These are phyloP conservation scores for Trididemnum miniatum DNA, from an alignment of 23 tunicate species.

Conservation along the genomic window DNA sequence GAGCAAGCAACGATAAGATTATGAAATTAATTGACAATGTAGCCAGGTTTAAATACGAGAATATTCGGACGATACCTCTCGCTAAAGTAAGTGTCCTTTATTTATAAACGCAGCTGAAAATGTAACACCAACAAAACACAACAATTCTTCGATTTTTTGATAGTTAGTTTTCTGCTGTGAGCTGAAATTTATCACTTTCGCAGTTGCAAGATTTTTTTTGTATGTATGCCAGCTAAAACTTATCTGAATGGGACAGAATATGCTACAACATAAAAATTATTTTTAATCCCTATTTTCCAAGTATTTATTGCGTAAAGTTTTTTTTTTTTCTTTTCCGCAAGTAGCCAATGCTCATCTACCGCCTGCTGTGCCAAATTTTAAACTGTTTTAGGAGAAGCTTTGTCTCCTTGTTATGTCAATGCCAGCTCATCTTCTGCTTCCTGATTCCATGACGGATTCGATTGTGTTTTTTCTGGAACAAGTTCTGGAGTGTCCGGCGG, in stretches of 20 bases:
- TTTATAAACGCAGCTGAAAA: no score
- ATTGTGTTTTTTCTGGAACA: slow-evolving; percentile 37
- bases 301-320: no score
- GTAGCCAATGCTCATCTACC: no score
- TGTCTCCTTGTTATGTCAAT: slow-evolving; percentile 87
- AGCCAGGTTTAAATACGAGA: slow-evolving; percentile 63
- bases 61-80: slow-evolving; percentile 37
- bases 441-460: slow-evolving; percentile 60
- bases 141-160: no score
- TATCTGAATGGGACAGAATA: no score
- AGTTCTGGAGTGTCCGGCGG: slow-evolving; percentile 59
- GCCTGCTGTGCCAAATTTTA: not conserved
- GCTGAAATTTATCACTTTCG: no score
- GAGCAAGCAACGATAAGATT: slow-evolving; percentile 32
- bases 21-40: slow-evolving; percentile 34
- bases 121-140: no score
- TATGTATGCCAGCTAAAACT: no score
- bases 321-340: no score
- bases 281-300: no score
- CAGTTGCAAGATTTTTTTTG: not conserved
- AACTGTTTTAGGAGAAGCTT: slow-evolving; percentile 58
- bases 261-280: no score
- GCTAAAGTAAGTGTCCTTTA: slow-evolving; percentile 73
- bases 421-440: slow-evolving; percentile 72
- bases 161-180: no score